These are phyloP conservation scores for Phylloscopus trochiloides DNA, from an alignment of 2,113 vertebrate species.

Conservation along the genomic window DNA sequence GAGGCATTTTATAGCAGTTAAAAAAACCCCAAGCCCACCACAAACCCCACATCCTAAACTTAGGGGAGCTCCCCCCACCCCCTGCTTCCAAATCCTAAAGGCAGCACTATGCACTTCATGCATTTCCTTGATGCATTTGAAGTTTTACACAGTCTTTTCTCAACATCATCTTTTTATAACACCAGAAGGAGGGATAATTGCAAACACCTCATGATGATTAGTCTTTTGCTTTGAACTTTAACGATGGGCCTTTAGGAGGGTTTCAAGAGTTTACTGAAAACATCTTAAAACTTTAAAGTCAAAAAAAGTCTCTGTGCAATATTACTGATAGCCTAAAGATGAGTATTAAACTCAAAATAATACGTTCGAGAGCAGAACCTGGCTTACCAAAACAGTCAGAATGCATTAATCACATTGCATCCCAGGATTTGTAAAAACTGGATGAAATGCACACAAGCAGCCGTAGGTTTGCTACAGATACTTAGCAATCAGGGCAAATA, in stretches of 20 bases:
- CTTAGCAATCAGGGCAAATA: neutral
- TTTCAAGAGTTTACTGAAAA: constrained; percentile 27
- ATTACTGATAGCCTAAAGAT: neutral
- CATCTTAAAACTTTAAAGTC: neutral
- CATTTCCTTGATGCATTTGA: neutral
- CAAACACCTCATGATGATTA: constrained; percentile 29
- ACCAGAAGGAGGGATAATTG: neutral
- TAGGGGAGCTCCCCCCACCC: neutral
- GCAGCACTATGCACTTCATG: neutral
- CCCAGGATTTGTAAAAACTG: neutral
- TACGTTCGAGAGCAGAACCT: neutral
- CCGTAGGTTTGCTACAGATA: neutral
- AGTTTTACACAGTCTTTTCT: neutral
- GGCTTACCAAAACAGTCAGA: neutral
- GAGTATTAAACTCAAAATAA: neutral
- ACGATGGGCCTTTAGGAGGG: neutral
- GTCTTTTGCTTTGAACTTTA: constrained; percentile 41
- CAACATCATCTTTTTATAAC: neutral
- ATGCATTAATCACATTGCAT: neutral
- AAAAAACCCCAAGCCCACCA: neutral
- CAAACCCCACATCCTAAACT: neutral
- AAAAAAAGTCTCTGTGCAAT: neutral
- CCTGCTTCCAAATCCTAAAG: neutral
- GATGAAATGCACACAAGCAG: neutral
- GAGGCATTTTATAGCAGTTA: neutral